A percentile compares a stretch with the other conserved stretches of the same genome.
Evolutionary conservation across 2,888 invertebrate species (phyloP).

Genomic region (Temnothorax ravouxi): DNA sequence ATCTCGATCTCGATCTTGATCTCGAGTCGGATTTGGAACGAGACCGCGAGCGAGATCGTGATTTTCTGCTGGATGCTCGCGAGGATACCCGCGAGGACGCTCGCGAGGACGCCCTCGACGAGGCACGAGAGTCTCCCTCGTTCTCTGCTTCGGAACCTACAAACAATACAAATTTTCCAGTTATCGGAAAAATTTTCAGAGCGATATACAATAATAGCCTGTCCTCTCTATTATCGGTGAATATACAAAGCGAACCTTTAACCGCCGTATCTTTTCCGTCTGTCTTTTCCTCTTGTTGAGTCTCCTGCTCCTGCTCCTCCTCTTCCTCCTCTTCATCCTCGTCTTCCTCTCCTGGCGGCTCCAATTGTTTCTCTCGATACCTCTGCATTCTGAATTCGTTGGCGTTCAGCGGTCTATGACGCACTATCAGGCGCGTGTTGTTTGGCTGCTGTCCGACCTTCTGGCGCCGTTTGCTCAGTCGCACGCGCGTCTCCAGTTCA

Average conservation of each 20-base stretch:
- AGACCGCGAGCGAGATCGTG: conserved; percentile 79
- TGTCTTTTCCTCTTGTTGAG: conserved; percentile 85
- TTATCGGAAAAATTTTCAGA: neutral
- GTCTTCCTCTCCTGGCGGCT: conserved; percentile 92
- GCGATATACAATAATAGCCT: neutral
- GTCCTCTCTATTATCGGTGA: neutral
- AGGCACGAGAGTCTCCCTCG: conserved; percentile 86
- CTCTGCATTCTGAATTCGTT: conserved; percentile 95
- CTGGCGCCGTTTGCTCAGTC: conserved; percentile 96
- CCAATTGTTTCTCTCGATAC: conserved; percentile 94
- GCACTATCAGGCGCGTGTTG: conserved; percentile 95
- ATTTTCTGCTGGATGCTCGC: conserved; percentile 80
- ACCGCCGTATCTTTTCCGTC: conserved; percentile 80
- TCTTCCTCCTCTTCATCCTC: conserved; percentile 91
- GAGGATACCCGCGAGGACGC: conserved; percentile 83
- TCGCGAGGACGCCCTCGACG: conserved; percentile 85
- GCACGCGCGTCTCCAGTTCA: conserved; percentile 97
- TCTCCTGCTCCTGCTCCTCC: conserved; percentile 87
- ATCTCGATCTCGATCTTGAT: conserved; percentile 78
- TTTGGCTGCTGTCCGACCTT: conserved; percentile 91
- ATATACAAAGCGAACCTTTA: neutral
- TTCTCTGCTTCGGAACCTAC: conserved; percentile 83
- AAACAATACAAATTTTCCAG: conserved; percentile 34
- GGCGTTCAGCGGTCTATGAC: conserved; percentile 95
- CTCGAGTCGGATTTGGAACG: conserved; percentile 77